Conservation (phyloP, 2,888 invertebrate species). For the Eurois occulta region DNA sequence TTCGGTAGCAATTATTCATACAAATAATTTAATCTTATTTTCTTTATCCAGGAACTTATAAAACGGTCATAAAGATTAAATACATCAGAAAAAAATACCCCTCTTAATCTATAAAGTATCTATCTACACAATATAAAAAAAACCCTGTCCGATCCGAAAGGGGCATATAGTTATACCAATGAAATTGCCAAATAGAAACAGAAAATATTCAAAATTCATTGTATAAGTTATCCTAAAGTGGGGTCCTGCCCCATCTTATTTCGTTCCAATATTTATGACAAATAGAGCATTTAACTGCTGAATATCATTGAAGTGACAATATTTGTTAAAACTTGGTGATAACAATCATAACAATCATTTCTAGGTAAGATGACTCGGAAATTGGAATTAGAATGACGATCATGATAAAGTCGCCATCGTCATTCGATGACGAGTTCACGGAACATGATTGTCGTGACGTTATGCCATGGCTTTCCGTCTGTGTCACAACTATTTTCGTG, state of each 20-base stretch:
- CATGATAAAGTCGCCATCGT: background rate
- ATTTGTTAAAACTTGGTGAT: background rate
- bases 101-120: background rate
- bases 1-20: background rate
- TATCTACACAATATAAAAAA: background rate
- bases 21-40: background rate
- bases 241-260: background rate
- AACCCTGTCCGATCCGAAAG: too few species aligned
- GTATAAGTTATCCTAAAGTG: background rate
- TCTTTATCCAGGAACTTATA: background rate
- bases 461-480: background rate
- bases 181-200: too few species aligned
- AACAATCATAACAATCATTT: background rate
- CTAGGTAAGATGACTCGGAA: background rate
- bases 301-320: background rate
- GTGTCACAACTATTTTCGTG: background rate
- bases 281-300: background rate
- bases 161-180: too few species aligned
- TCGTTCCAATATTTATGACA: background rate
- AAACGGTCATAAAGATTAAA: background rate
- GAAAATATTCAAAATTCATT: too few species aligned
- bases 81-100: background rate
- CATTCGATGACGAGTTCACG: background rate
- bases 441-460: background rate
- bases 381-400: background rate